Evolutionary conservation across 2,888 invertebrate genomes (phyloP), one percentile per base, ranked within the genome.

Genomic region (Taenaris catops): DNA sequence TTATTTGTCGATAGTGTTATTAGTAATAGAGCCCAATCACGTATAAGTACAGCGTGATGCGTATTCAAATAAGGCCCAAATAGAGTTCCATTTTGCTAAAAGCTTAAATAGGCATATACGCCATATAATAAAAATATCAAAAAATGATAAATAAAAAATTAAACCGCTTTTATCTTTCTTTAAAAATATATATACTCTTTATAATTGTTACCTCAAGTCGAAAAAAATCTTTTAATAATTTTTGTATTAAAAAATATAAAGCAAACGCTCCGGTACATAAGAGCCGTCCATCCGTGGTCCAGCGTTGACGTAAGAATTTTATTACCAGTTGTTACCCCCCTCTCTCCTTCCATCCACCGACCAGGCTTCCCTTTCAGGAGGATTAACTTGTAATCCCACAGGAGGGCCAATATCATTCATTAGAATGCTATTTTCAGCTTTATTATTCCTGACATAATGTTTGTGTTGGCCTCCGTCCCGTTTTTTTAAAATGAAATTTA

Each of bases 301-400:
- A 48, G 59, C 53, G 69, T 73, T 74, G 75, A 79, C 71, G 71
- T 66, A 73, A 76, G 72, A 79, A 68, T 78, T 75, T 80, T 79
- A 79, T 79, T 78, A 74, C 70, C 63, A 52, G 53, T 54, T 47
- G 48, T 44, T 29, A 20, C 49, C 39, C 49, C 52, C 49, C 52
- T 47, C 53, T 49, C 46, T 46, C 46, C n/a, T 7, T 42, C 51
- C 46, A 46, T 47, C 44, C 45, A 49, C 51, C 49, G 44, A 48
- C 56, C 53, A 45, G 53, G 57, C 58, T 49, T 63, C 62, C 64
- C 66, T 71, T 79, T 73, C 71, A 75, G 80, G 71, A 73, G 83
- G 83, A 83, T 84, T 83, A 81, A 71, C 75, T 75, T 76, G 72
- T 83, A 76, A 84, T 81, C 81, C 79, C 67, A 59, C 61, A 66